Conservation (phyloP, 2,113 vertebrate species). For the Gnathonemus echidnorhynchus region DNA sequence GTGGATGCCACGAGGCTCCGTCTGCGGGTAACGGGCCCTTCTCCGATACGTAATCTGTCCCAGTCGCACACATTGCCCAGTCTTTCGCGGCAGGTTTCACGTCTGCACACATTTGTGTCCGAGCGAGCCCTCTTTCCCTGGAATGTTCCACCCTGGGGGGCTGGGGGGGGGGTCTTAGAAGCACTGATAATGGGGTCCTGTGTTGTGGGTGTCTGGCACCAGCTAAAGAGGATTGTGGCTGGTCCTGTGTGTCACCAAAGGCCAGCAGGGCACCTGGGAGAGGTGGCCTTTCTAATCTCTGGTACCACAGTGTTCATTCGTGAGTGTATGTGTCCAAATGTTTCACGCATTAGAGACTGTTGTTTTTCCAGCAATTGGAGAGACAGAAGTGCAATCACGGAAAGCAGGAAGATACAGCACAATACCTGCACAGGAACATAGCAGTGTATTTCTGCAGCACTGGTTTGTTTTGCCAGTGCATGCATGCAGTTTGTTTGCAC, state of each 20-base stretch:
- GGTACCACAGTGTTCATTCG: not conserved
- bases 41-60: constrained; percentile 8
- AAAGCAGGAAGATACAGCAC: not conserved
- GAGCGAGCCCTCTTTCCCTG: constrained; percentile 64
- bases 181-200: constrained; percentile 71
- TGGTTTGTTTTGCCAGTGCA: not conserved
- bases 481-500: not conserved
- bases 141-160: constrained; percentile 65
- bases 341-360: not conserved
- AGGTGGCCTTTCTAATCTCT: not conserved
- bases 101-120: constrained; percentile 64
- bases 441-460: not conserved
- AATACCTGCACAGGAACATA: not conserved
- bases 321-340: not conserved
- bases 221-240: constrained; percentile 46
- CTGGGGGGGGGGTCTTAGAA: constrained; percentile 64
- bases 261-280: not conserved
- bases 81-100: constrained; percentile 55
- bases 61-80: not conserved
- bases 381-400: not conserved
- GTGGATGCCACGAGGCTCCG: not conserved
- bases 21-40: constrained; percentile 1
- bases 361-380: not conserved
- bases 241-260: not conserved
- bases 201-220: constrained; percentile 68